Evolutionary conservation across 2,888 invertebrate species (phyloP).

Genomic region (Nomada lathburiana): DNA sequence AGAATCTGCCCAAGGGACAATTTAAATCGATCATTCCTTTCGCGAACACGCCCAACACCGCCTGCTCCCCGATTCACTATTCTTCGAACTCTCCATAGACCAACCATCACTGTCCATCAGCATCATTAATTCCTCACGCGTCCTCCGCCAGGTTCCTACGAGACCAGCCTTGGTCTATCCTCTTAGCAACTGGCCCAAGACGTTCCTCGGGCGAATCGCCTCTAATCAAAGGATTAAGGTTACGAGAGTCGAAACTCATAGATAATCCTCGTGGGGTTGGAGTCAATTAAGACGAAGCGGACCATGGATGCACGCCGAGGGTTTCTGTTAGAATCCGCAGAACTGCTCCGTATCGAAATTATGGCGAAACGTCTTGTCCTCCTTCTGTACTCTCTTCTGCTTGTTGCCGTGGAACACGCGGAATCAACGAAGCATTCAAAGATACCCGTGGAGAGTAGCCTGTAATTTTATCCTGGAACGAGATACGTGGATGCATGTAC

Average conservation of each 20-base stretch:
- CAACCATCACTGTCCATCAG: slow-evolving; percentile 22
- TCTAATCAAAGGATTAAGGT: slow-evolving; percentile 66
- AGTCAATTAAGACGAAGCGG: slow-evolving; percentile 67
- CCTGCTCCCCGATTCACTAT: not conserved
- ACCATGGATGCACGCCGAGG: slow-evolving; percentile 32
- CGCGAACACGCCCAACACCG: not conserved
- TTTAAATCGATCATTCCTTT: not conserved
- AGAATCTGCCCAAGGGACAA: not conserved
- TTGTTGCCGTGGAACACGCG: not conserved
- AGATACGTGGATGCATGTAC: slow-evolving; percentile 30
- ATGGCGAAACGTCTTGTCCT: slow-evolving; percentile 25
- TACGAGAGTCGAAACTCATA: slow-evolving; percentile 52
- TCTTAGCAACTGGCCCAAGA: slow-evolving; percentile 44
- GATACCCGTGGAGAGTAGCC: slow-evolving; percentile 13
- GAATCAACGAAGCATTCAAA: slow-evolving; percentile 22
- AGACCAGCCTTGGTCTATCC: slow-evolving; percentile 26
- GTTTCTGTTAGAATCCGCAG: slow-evolving; percentile 57
- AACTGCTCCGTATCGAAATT: slow-evolving; percentile 42
- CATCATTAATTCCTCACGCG: slow-evolving; percentile 30
- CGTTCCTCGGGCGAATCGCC: slow-evolving; percentile 50
- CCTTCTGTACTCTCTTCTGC: not conserved
- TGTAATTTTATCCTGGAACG: slow-evolving; percentile 39
- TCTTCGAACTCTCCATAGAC: not conserved
- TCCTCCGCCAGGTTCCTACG: slow-evolving; percentile 3
- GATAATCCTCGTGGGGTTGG: slow-evolving; percentile 58